Evolutionary conservation across 2,888 invertebrate genomes (phyloP).

Genomic region (Dolichopus griseipennis): DNA sequence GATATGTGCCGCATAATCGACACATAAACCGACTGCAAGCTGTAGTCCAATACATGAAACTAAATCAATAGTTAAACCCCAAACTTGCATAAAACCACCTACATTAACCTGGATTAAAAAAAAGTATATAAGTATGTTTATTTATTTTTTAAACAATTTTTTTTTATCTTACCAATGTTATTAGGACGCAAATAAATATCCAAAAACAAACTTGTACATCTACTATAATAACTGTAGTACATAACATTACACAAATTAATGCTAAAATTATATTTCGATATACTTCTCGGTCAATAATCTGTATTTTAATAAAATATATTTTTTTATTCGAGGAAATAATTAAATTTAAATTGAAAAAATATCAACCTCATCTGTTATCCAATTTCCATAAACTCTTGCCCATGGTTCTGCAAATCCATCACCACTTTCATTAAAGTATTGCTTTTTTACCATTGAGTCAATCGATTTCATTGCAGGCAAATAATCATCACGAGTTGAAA

Average conservation of each 20-base stretch:
- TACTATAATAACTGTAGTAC: constrained; percentile 64
- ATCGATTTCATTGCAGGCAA: constrained; percentile 64
- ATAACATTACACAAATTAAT: constrained; percentile 68
- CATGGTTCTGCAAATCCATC: constrained; percentile 58
- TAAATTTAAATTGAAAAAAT: constrained; percentile 13
- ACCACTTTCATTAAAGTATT: constrained; percentile 51
- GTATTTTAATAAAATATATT: constrained; percentile 21
- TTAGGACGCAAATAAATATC: constrained; percentile 65
- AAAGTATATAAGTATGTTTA: background rate
- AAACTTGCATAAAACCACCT: constrained; percentile 68
- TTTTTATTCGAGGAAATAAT: too few species aligned
- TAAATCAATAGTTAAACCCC: constrained; percentile 74
- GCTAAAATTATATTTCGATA: constrained; percentile 67
- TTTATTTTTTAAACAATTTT: background rate
- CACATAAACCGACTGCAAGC: constrained; percentile 70
- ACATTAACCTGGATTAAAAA: constrained; percentile 48
- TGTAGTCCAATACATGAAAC: constrained; percentile 73
- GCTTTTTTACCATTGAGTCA: constrained; percentile 48
- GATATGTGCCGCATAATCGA: constrained; percentile 75
- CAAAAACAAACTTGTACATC: constrained; percentile 68
- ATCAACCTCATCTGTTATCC: constrained; percentile 68
- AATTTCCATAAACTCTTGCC: constrained; percentile 63
- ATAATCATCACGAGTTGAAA: constrained; percentile 56
- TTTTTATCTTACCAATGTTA: constrained; percentile 52
- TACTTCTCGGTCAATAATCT: constrained; percentile 63